Evolutionary conservation across 2,888 invertebrate genomes (phyloP), one percentile per base, ranked within the genome.

Genomic region (Alcis repandata): DNA sequence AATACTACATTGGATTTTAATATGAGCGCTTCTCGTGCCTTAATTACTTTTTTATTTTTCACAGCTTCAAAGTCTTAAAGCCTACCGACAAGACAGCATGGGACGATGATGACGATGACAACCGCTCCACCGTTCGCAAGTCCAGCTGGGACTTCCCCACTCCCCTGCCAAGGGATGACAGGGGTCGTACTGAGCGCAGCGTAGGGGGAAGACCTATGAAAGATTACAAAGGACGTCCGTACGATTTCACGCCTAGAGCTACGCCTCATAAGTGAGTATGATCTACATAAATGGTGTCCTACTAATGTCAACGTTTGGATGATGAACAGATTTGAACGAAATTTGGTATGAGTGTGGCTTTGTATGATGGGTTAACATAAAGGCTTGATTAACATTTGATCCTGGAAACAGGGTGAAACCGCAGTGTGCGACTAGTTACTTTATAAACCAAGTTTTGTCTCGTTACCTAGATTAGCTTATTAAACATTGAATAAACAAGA

Each of bases 91-190:
- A 95, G 80, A 95, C 95, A 45, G 94, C 95, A n/a, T 97, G 97
- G 97, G 97, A 97, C 41, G 93, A 93, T 75, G 96, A 96, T 68
- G 97, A 97, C 70, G 97, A 97, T 71, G 96, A 97, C 53, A 92
- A 94, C 4, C 94, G 94, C 40, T 90, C 90, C 6, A 94, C 95
- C 1, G 83, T 94, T 0, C 95, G 95, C 63, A 96, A 95, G 75
- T 98, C 98, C 0, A 95, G 96, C 57, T 99, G 99, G 99, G 99
- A 99, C 88, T 96, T 97, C 82, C 98, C 98, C 0, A 98, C 98
- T 0, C 99, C 98, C 0, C 94, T 95, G 73, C 91, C 95, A 0
- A 84, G 59, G 76, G 94, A 82, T 8, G 91, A 94, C 73, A 76
- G 94, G 79, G 85, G 91, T 6, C 78, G 89, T 10, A 84, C 57